Percentiles rank a stretch among this genome's conserved stretches.
Conservation (phyloP, 64 coral and sea anemone species). For the Montipora capricornis region DNA sequence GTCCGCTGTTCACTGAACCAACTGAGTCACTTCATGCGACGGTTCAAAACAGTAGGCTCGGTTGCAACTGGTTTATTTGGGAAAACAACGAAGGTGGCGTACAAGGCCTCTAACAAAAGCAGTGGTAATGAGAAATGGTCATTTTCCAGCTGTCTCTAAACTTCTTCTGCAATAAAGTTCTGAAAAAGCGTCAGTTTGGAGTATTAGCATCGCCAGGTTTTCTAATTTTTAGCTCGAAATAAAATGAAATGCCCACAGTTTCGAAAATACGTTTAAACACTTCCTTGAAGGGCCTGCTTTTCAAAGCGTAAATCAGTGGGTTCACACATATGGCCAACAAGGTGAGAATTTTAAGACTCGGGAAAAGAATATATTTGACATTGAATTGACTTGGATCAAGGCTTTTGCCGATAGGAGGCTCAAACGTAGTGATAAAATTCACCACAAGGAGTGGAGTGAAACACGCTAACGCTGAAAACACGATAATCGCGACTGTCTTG, state of each 20-base stretch:
- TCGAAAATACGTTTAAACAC: not conserved
- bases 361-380: constrained; percentile 25
- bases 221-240: not conserved
- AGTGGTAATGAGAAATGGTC: no score
- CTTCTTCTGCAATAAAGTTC: no score
- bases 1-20: no score
- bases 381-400: not conserved
- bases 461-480: constrained; percentile 32
- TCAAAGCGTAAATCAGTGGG: constrained; percentile 40
- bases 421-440: not conserved
- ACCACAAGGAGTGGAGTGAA: constrained; percentile 21
- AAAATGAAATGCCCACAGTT: not conserved
- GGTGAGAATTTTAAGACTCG: constrained; percentile 15
- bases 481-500: not conserved
- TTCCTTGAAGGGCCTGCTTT: constrained; percentile 28
- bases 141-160: no score
- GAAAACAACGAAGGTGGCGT: no score
- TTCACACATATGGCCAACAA: constrained; percentile 18
- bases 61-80: no score
- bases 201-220: not conserved
- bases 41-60: no score
- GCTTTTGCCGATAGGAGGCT: not conserved
- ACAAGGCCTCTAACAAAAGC: no score
- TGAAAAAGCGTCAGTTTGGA: not conserved
- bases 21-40: no score